Percentiles rank a stretch among this genome's conserved stretches.
Evolutionary conservation across 2,888 invertebrate genomes (phyloP).

Genomic region (Cryptops parisi): DNA sequence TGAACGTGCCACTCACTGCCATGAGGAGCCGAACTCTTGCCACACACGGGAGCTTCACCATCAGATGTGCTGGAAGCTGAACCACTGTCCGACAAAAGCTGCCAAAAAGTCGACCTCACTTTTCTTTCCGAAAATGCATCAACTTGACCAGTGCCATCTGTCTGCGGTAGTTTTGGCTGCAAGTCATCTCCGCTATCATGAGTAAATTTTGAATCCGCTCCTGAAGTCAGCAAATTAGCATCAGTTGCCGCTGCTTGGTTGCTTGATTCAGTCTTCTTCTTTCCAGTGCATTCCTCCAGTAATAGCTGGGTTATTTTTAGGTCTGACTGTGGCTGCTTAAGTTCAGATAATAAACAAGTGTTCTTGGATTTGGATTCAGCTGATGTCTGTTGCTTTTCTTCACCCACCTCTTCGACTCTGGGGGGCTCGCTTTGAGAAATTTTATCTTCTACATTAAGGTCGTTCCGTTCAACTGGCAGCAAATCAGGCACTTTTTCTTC

Average conservation of each 20-base stretch:
- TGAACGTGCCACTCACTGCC: neutral
- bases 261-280: slow-evolving; percentile 1
- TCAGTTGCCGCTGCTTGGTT: neutral
- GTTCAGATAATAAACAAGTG: neutral
- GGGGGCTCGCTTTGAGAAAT: too few species aligned
- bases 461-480: too few species aligned
- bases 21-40: neutral
- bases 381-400: neutral
- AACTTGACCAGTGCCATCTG: neutral
- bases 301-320: slow-evolving; percentile 9
- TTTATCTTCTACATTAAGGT: too few species aligned
- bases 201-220: neutral
- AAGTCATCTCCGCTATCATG: too few species aligned
- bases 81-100: slow-evolving; percentile 2
- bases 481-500: too few species aligned
- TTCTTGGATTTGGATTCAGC: neutral
- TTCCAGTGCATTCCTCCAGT: slow-evolving; percentile 11
- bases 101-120: slow-evolving; percentile 1
- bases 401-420: neutral
- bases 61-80: slow-evolving; percentile 3
- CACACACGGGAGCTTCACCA: neutral
- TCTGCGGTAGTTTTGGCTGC: too few species aligned
- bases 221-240: slow-evolving; percentile 6
- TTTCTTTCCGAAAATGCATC: neutral
- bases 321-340: neutral